phyloP scores from a whole-genome alignment of 2,797 vertebrate species.

The Glyptemys insculpta region DNA sequence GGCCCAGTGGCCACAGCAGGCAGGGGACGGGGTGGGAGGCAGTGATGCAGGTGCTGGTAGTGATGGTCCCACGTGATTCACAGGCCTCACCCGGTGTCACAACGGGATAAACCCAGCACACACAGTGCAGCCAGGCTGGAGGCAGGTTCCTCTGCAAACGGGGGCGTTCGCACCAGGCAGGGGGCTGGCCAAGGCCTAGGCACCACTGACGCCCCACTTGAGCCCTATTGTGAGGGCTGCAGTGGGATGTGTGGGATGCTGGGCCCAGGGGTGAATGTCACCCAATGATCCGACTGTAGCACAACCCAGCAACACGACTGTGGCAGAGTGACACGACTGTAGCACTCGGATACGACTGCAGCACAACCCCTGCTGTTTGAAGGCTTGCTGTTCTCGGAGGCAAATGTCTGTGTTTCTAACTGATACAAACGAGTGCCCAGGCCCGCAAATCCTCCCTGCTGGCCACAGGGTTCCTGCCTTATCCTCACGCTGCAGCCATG shows the following conservation, averaged over 20 bases:
- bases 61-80: rapidly evolving
- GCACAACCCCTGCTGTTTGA: neutral
- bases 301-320: neutral
- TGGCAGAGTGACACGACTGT: too few relatives aligned
- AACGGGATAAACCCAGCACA: neutral
- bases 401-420: neutral
- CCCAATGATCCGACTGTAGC: neutral
- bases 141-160: neutral
- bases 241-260: neutral
- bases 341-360: neutral
- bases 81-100: neutral
- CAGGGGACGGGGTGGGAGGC: conserved; percentile 42
- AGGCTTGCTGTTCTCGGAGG: neutral
- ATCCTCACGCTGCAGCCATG: too few relatives aligned
- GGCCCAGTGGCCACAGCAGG: neutral
- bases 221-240: too few relatives aligned
- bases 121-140: neutral
- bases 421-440: neutral
- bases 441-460: neutral
- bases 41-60: neutral
- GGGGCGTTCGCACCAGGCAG: neutral
- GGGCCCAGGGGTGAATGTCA: neutral
- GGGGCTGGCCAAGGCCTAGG: too few relatives aligned
- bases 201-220: too few relatives aligned
- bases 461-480: too few relatives aligned